These are phyloP conservation scores for Orchesella flavescens DNA, from an alignment of 2,888 invertebrate genomes.

Conservation along the genomic window DNA sequence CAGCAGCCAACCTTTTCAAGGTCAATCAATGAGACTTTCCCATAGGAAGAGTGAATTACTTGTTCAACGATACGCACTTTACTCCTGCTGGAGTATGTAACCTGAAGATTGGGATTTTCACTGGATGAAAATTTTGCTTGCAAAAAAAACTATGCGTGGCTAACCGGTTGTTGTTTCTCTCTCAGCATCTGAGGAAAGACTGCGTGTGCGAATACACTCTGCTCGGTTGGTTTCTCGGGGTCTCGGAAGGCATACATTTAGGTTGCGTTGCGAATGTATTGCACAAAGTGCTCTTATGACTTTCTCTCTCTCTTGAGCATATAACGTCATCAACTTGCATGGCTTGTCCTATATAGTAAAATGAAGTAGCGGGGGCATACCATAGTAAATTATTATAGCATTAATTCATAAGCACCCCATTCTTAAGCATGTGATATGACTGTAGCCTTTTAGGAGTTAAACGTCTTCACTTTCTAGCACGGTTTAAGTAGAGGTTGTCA, in stretches of 20 bases:
- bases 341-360: constrained; percentile 6
- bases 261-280: constrained; percentile 5
- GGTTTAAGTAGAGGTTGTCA: too few relatives aligned
- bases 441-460: too few relatives aligned
- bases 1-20: constrained; percentile 10
- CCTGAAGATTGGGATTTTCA: background rate
- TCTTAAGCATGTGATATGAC: too few relatives aligned
- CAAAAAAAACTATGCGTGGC: background rate
- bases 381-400: too few relatives aligned
- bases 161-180: constrained; percentile 39
- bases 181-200: constrained; percentile 34
- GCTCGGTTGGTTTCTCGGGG: constrained; percentile 50
- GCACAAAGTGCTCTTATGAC: background rate
- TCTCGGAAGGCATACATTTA: constrained; percentile 18
- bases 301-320: constrained; percentile 23
- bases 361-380: too few relatives aligned
- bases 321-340: constrained; percentile 49
- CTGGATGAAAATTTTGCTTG: background rate
- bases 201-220: constrained; percentile 13
- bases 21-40: constrained; percentile 43
- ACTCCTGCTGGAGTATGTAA: too few relatives aligned
- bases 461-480: too few relatives aligned
- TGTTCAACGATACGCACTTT: background rate
- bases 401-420: too few relatives aligned
- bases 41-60: background rate